Conservation (phyloP, 2,888 invertebrate species). For the Xanthorhoe designata region DNA sequence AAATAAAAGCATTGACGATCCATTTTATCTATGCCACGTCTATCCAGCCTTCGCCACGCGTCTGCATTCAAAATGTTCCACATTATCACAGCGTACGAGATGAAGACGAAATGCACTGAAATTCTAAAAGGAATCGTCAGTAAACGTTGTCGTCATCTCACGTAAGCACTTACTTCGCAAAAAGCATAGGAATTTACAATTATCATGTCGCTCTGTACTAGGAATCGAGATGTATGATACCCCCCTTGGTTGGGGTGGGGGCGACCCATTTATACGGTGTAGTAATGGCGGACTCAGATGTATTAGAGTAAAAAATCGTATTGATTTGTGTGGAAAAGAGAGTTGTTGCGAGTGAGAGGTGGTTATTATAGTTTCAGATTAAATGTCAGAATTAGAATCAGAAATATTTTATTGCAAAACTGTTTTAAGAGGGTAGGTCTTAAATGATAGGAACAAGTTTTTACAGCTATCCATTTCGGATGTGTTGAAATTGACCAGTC, state of each 20-base stretch:
- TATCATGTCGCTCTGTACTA: slow-evolving; percentile 54
- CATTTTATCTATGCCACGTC: background rate
- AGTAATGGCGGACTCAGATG: slow-evolving; percentile 58
- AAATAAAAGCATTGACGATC: background rate
- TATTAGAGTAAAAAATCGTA: slow-evolving; percentile 55
- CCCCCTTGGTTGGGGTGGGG: slow-evolving; percentile 42
- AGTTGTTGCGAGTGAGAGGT: slow-evolving; percentile 6
- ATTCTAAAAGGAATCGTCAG: slow-evolving; percentile 24
- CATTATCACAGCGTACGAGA: slow-evolving; percentile 7
- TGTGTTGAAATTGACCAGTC: no score
- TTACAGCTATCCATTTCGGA: no score
- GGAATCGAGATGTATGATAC: slow-evolving; percentile 67
- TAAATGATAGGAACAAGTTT: no score
- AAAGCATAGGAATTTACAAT: slow-evolving; percentile 60
- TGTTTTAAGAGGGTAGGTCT: no score
- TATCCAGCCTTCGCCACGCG: background rate
- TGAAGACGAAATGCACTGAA: slow-evolving; percentile 54
- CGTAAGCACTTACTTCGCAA: slow-evolving; percentile 38
- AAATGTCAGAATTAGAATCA: no score
- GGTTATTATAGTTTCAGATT: background rate
- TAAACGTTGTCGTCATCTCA: slow-evolving; percentile 27
- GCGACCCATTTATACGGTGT: slow-evolving; percentile 70
- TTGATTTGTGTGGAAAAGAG: slow-evolving; percentile 46
- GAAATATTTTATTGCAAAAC: no score
- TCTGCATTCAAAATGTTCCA: slow-evolving; percentile 5